phyloP scores from a whole-genome alignment of 2,888 invertebrate genomes.

The Meganola albula region DNA sequence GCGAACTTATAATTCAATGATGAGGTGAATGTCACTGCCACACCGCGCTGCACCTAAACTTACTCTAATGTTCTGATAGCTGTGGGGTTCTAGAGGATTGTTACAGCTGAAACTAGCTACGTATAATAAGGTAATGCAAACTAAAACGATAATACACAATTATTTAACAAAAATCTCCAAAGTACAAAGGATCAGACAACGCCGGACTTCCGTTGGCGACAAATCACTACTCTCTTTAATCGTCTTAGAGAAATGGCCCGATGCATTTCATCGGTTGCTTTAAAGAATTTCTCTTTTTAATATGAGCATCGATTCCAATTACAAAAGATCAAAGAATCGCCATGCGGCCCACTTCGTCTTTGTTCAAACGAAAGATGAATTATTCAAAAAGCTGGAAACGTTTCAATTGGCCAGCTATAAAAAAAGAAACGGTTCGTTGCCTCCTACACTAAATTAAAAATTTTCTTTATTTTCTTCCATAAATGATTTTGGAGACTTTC shows the following conservation, averaged over 20 bases:
- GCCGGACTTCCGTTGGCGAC: constrained; percentile 29
- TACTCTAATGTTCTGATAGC: no score
- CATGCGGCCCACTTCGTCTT: constrained; percentile 77
- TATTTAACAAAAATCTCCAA: constrained; percentile 19
- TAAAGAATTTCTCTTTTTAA: constrained; percentile 74
- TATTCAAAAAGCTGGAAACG: constrained; percentile 78
- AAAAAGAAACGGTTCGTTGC: constrained; percentile 76
- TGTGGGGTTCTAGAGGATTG: no score
- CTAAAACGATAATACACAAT: background rate
- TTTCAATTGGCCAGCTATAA: constrained; percentile 78
- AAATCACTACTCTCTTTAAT: constrained; percentile 63
- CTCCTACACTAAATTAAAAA: constrained; percentile 75
- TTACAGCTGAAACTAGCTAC: no score
- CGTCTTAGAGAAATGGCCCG: constrained; percentile 69
- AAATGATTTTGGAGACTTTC: constrained; percentile 47
- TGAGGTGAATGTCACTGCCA: no score
- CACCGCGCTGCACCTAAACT: no score
- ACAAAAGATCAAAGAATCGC: constrained; percentile 79
- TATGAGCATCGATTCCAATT: constrained; percentile 79
- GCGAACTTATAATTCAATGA: no score
- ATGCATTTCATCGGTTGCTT: constrained; percentile 70
- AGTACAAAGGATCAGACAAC: constrained; percentile 21
- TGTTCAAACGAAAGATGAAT: constrained; percentile 78
- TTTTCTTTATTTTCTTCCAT: constrained; percentile 65
- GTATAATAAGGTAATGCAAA: no score